Base-by-base conservation (phyloP, 2,888 invertebrate genomes). In the Lasioglossum oenotherae region DNA sequence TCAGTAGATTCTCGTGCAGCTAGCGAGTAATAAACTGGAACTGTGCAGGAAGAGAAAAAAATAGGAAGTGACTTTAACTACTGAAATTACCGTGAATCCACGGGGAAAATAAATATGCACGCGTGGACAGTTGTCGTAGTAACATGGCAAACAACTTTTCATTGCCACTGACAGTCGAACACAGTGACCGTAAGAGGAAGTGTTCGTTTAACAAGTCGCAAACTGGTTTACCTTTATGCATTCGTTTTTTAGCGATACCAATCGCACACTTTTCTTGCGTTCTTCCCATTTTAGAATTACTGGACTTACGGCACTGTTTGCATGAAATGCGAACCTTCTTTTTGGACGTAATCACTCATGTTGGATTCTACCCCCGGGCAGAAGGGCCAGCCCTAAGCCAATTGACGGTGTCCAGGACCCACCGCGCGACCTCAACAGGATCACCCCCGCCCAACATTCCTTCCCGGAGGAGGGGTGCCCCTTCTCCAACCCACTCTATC, bases 1-100 rank as follows among this genome's bases (percentile, higher is more conserved):
- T 80, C 87, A 19, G 46, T 79, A 72, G 72, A 87, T 85, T 86
- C 67, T 38, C 74, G 64, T 35, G 46, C 27, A 14, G 67, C 64
- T n/a, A 46, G 53, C 23, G 35, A 80, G 49, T 14, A 38, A 35
- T 44, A 49, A 53, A 57, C 75, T 73, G 6, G 46, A 41, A 44
- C 44, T 78, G 3, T 41, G 8, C 12, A 16, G 38, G n/a, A 53
- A 78, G 69, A 78, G 74, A 35, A 64, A 76, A 73, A 64, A 64
- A 64, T 31, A n/a, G 81, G 78, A 75, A 67, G 81, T 35, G 38
- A 49, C 31, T 44, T 38, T 27, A 86, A 78, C 35, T 35, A 74
- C 79, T 49, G 44, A 57, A 74, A 87, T 85, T 82, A 74, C 78
- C 1, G 57, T 6, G 16, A 74, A 49, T 49, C 14, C 57, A 23